Conservation (phyloP, 2,113 vertebrate species). For the Clarias batrachus region DNA sequence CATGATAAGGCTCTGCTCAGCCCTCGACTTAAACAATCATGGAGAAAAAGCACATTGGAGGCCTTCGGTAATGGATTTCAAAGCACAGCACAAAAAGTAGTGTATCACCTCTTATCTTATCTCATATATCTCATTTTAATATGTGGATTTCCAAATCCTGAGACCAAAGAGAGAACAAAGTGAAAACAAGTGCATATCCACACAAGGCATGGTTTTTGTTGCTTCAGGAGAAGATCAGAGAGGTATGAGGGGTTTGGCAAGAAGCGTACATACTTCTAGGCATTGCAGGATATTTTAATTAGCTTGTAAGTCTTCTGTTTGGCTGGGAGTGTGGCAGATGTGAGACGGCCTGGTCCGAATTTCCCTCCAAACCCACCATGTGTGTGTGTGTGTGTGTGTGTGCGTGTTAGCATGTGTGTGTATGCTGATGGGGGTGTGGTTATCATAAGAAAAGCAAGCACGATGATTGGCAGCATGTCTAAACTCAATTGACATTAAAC, state of each 20-base stretch:
- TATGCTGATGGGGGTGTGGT: neutral
- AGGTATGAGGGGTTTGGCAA: slow-evolving; percentile 29
- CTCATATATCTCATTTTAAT: slow-evolving; percentile 50
- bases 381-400: slow-evolving; percentile 17
- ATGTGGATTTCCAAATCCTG: slow-evolving; percentile 50
- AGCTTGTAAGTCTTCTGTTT: slow-evolving; percentile 40
- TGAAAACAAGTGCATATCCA: neutral
- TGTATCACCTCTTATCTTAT: neutral
- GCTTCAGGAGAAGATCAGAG: slow-evolving; percentile 27
- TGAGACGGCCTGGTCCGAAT: slow-evolving; percentile 15
- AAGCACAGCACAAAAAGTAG: neutral
- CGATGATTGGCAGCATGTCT: neutral
- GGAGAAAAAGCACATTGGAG: slow-evolving; percentile 53
- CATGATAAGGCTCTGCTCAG: slow-evolving; percentile 56
- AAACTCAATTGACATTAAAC: neutral
- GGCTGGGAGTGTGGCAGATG: slow-evolving; percentile 15
- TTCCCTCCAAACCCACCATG: neutral
- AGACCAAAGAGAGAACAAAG: slow-evolving; percentile 41
- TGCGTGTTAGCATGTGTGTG: neutral
- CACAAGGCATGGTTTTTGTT: slow-evolving; percentile 22
- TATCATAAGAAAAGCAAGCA: neutral
- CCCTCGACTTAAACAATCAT: slow-evolving; percentile 51
- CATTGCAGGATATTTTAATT: slow-evolving; percentile 51
- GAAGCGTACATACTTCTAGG: slow-evolving; percentile 25
- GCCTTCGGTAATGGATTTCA: slow-evolving; percentile 51